Evolutionary conservation across 2,797 vertebrate genomes (phyloP).

Genomic region (Pseudomugil gertrudae): DNA sequence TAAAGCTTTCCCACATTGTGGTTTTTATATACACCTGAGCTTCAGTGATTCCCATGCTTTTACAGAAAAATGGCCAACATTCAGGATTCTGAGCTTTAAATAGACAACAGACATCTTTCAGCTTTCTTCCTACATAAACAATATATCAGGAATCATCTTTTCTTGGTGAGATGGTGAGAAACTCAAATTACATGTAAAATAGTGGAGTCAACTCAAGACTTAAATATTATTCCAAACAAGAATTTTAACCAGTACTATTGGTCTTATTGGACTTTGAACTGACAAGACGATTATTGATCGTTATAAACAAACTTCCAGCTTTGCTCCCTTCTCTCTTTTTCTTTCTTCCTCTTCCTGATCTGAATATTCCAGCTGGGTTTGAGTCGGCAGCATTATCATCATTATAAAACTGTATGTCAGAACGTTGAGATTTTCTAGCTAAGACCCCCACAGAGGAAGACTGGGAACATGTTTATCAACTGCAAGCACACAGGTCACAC

Average conservation of each 20-base stretch:
- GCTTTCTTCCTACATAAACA: no score
- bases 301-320: background rate
- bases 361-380: constrained; percentile 54
- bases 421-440: constrained; percentile 60
- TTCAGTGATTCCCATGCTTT: no score
- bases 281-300: constrained; percentile 1
- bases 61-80: no score
- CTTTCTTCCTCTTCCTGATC: constrained; percentile 48
- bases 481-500: constrained; percentile 21
- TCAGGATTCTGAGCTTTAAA: no score
- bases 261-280: background rate
- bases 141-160: no score
- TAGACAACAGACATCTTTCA: no score
- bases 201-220: background rate
- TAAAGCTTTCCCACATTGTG: no score
- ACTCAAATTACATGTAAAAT: background rate
- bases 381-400: constrained; percentile 48
- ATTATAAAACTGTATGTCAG: constrained; percentile 54
- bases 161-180: constrained; percentile 6
- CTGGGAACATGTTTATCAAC: constrained; percentile 37
- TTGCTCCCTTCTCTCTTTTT: background rate
- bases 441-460: constrained; percentile 38
- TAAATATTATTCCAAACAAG: background rate
- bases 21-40: no score
- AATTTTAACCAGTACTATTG: background rate